These are phyloP conservation scores for Tor tambroides DNA, from an alignment of 2,113 vertebrate genomes.

Conservation along the genomic window DNA sequence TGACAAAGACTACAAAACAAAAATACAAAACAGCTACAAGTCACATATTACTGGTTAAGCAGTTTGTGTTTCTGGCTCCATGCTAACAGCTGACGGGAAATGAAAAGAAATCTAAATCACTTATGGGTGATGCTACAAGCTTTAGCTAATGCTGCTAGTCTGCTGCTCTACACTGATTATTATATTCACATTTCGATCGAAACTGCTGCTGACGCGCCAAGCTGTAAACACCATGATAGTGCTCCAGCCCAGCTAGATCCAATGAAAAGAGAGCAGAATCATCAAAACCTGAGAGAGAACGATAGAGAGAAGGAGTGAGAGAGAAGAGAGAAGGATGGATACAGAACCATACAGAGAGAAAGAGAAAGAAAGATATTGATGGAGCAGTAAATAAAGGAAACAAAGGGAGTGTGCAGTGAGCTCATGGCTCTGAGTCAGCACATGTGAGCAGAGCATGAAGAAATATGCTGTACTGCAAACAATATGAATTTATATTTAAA, in stretches of 20 bases:
- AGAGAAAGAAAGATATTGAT: conserved; percentile 46
- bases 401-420: conserved; percentile 66
- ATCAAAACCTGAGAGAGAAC: conserved; percentile 83
- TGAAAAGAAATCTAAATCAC: not conserved
- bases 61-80: not conserved
- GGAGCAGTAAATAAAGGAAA: conserved; percentile 69
- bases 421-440: conserved; percentile 62
- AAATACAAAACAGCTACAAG: not conserved
- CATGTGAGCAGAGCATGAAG: conserved; percentile 60
- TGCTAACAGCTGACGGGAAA: not conserved
- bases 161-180: conserved; percentile 46
- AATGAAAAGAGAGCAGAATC: conserved; percentile 89
- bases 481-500: not conserved
- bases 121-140: conserved; percentile 23
- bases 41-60: not conserved
- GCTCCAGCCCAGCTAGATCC: conserved; percentile 92
- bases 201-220: conserved; percentile 82
- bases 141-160: conserved; percentile 14
- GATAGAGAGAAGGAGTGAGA: conserved; percentile 39
- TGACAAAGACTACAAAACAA: not conserved
- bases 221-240: conserved; percentile 86
- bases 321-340: conserved; percentile 5
- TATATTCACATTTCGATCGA: conserved; percentile 79
- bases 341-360: not conserved
- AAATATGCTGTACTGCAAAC: conserved; percentile 60